Evolutionary conservation across 1,140 invertebrate species (phyloP).

Genomic region (Drosophila leontia): DNA sequence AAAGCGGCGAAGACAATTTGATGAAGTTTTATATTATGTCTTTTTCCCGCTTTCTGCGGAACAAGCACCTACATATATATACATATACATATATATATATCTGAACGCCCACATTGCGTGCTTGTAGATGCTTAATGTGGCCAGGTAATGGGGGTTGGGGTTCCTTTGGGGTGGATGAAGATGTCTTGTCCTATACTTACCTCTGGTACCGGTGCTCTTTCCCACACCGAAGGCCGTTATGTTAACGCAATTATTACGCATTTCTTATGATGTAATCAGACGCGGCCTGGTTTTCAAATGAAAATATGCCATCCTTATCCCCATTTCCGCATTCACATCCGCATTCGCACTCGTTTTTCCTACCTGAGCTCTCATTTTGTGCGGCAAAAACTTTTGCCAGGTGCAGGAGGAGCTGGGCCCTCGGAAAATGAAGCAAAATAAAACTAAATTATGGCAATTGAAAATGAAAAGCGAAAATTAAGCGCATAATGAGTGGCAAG

Average conservation of each 20-base stretch:
- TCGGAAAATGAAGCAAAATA: slow-evolving; percentile 76
- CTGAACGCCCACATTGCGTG: slow-evolving; percentile 42
- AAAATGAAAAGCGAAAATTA: slow-evolving; percentile 85
- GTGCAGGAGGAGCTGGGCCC: slow-evolving; percentile 3
- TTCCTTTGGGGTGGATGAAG: slow-evolving; percentile 1
- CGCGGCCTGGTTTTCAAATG: slow-evolving; percentile 77
- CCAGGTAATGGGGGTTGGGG: neutral
- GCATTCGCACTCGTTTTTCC: slow-evolving; percentile 8
- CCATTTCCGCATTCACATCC: neutral
- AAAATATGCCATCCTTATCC: slow-evolving; percentile 66
- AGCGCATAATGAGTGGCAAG: slow-evolving; percentile 78
- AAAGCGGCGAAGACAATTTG: slow-evolving; percentile 35
- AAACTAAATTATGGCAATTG: slow-evolving; percentile 85
- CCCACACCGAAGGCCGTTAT: slow-evolving; percentile 58
- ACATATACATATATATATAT: neutral
- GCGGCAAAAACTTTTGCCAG: slow-evolving; percentile 62
- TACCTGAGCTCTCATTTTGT: slow-evolving; percentile 32
- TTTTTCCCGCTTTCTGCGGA: slow-evolving; percentile 9
- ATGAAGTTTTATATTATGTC: slow-evolving; percentile 46
- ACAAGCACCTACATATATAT: slow-evolving; percentile 9
- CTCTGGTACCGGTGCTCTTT: slow-evolving; percentile 17
- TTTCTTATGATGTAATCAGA: slow-evolving; percentile 84
- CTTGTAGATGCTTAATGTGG: slow-evolving; percentile 42
- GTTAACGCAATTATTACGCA: slow-evolving; percentile 83
- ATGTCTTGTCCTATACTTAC: slow-evolving; percentile 10